Conservation (phyloP, 2,888 invertebrate genomes). For the Harpagoxenus sublaevis region DNA sequence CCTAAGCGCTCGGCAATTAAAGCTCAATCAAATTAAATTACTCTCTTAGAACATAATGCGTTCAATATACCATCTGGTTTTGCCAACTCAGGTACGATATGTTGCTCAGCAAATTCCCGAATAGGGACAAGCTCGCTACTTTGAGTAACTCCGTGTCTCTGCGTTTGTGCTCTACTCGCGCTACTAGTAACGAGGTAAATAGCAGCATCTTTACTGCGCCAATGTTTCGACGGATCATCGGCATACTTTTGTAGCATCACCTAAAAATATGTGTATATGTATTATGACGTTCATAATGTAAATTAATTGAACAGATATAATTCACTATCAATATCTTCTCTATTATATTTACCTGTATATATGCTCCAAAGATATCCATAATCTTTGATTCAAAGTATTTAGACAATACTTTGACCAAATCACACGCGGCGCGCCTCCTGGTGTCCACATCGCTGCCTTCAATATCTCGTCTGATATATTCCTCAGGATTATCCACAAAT, state of each 20-base stretch:
- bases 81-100: constrained; percentile 95
- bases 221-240: constrained; percentile 92
- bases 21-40: constrained; percentile 8
- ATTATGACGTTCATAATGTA: background rate
- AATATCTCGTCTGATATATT: constrained; percentile 98
- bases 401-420: constrained; percentile 97
- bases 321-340: background rate
- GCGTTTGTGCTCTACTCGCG: constrained; percentile 95
- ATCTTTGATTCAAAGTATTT: constrained; percentile 95
- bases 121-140: constrained; percentile 96
- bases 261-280: constrained; percentile 83
- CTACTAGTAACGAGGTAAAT: constrained; percentile 98
- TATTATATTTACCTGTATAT: constrained; percentile 90
- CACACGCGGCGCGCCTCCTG: constrained; percentile 97
- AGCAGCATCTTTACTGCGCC: constrained; percentile 98
- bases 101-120: constrained; percentile 94
- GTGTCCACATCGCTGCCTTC: constrained; percentile 99
- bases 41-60: background rate
- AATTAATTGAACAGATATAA: background rate
- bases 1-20: background rate
- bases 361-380: constrained; percentile 95
- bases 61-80: constrained; percentile 88
- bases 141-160: constrained; percentile 96
- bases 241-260: constrained; percentile 93
- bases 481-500: constrained; percentile 99